phyloP scores from a whole-genome alignment of 2,113 vertebrate genomes.

The Alexandromys fortis region DNA sequence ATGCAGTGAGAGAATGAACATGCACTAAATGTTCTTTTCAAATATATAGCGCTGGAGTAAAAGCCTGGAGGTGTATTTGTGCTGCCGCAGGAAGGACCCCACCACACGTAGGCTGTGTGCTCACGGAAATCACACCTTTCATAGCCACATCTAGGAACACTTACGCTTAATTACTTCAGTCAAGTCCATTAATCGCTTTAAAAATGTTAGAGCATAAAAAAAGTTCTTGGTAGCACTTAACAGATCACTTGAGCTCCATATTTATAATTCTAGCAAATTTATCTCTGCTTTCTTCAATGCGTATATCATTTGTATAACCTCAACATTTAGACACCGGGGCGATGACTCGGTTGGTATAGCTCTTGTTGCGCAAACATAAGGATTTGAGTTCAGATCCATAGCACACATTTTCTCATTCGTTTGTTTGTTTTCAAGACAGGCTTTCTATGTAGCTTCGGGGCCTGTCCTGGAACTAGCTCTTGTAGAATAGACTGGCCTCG shows the following conservation, averaged over 20 bases:
- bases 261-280: constrained; percentile 49
- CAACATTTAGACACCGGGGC: background rate
- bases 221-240: background rate
- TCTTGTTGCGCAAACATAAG: too few species aligned
- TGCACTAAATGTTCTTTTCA: background rate
- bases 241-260: constrained; percentile 18
- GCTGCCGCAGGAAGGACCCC: background rate
- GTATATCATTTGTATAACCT: background rate
- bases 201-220: background rate
- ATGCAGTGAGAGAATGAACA: constrained; percentile 9
- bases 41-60: background rate
- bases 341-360: background rate
- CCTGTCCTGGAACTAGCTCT: too few species aligned
- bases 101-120: background rate
- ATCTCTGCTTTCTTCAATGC: background rate
- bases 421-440: too few species aligned
- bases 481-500: too few species aligned
- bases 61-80: background rate
- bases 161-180: constrained; percentile 16
- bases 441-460: too few species aligned
- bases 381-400: too few species aligned
- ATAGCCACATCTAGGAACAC: background rate
- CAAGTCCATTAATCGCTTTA: background rate
- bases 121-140: background rate
- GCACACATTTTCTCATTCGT: background rate